Evolutionary conservation across 2,113 vertebrate genomes (phyloP), one percentile per base, ranked within the genome.

Genomic region (Myiopsitta monachus): DNA sequence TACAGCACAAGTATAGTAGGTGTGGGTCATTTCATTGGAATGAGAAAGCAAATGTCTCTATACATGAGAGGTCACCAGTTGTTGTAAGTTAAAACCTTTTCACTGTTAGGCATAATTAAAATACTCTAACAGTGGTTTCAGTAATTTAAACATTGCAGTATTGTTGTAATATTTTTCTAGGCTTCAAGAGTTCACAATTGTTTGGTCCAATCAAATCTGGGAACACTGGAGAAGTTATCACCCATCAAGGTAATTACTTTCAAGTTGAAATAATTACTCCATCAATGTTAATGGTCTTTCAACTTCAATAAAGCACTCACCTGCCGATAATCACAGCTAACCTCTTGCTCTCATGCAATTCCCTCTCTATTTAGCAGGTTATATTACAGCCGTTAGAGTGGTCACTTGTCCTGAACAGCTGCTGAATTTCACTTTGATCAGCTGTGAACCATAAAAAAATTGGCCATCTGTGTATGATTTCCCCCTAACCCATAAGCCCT

Each of bases 271-370:
- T 99, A 98, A 99, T 99, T 99, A 98, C 98, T 98, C 98, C 98
- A 99, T 98, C 98, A 98, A 98, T 98, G 98, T 99, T 98, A 98
- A 99, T 98, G 98, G 98, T 98, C 98, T 98, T 98, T 98, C 98
- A 98, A 98, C 98, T 98, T 98, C 98, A 98, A 98, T 99, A 99
- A 99, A 99, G 98, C 98, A 98, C 98, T 98, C 98, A 98, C 98
- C 98, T 98, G 98, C 98, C 98, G 97, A 98, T 99, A 98, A 98
- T 98, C 98, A 98, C 96, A 27, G 97, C 98, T 98, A 98, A 98
- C 98, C 98, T 98, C 98, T 97, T 98, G 98, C 97, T 98, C 98
- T 98, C 97, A 97, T 98, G 98, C 97, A 98, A 98, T 98, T 98
- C 98, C 98, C 98, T 98, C 98, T 98, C 98, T 98, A 98, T 98